phyloP scores from a whole-genome alignment of 2,113 vertebrate species.

The Leptobrachium leishanense region DNA sequence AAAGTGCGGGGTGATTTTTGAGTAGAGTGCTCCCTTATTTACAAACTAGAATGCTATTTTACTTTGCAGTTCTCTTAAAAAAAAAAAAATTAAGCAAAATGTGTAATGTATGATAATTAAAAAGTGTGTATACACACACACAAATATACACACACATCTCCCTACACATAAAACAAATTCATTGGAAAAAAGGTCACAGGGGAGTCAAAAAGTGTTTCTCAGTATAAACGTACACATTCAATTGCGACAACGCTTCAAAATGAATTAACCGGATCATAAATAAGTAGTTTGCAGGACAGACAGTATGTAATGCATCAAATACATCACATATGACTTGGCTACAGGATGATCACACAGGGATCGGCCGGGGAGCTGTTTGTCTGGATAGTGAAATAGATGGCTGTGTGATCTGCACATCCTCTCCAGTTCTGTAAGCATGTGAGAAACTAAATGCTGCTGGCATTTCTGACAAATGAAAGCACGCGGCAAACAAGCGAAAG shows the following conservation, averaged over 20 bases:
- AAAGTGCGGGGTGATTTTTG: no score
- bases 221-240: neutral
- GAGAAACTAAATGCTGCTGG: conserved; percentile 39
- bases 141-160: no score
- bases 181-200: no score
- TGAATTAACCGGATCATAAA: conserved; percentile 2
- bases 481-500: conserved; percentile 37
- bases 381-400: conserved; percentile 35
- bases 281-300: neutral
- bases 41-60: no score
- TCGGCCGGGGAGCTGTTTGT: conserved; percentile 8
- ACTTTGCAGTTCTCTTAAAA: no score
- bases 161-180: no score
- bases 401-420: conserved; percentile 27
- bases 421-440: conserved; percentile 22
- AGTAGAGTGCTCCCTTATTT: no score
- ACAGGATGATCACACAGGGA: conserved; percentile 14
- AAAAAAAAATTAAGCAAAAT: no score
- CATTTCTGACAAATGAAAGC: conserved; percentile 48
- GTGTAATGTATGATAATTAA: no score
- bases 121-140: no score
- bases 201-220: no score
- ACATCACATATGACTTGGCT: conserved; percentile 34
- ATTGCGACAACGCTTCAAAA: neutral
- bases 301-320: conserved; percentile 36